These are phyloP conservation scores for Tridacna crocea DNA, from an alignment of 2,888 invertebrate species.

Conservation along the genomic window DNA sequence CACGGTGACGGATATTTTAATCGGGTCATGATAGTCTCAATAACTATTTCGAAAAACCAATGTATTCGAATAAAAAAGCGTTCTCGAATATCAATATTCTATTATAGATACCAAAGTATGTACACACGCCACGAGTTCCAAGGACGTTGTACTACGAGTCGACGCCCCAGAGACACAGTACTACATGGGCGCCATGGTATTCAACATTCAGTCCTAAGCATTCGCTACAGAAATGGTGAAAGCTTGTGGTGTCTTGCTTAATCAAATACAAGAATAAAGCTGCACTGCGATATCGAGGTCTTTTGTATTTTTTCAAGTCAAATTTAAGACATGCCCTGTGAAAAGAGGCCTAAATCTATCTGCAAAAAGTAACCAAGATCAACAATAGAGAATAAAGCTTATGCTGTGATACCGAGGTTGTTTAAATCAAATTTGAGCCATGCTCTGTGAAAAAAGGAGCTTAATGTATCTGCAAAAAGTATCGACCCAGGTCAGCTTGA, in stretches of 20 bases:
- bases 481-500: too few species aligned
- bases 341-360: too few species aligned
- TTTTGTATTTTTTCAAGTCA: too few species aligned
- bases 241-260: background rate
- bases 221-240: background rate
- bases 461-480: too few species aligned
- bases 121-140: background rate
- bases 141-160: background rate
- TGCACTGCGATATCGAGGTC: background rate
- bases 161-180: slow-evolving; percentile 10
- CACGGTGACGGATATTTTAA: background rate
- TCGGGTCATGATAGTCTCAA: background rate
- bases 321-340: too few species aligned
- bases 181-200: slow-evolving; percentile 14
- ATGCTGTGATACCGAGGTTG: too few species aligned
- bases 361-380: too few species aligned
- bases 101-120: background rate
- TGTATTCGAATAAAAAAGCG: background rate
- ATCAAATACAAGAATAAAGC: background rate
- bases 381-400: too few species aligned
- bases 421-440: too few species aligned
- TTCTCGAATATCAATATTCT: background rate
- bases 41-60: background rate
- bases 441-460: too few species aligned
- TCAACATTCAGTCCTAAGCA: background rate